Base-by-base conservation (phyloP, 2,797 vertebrate genomes). In the Lates japonicus region DNA sequence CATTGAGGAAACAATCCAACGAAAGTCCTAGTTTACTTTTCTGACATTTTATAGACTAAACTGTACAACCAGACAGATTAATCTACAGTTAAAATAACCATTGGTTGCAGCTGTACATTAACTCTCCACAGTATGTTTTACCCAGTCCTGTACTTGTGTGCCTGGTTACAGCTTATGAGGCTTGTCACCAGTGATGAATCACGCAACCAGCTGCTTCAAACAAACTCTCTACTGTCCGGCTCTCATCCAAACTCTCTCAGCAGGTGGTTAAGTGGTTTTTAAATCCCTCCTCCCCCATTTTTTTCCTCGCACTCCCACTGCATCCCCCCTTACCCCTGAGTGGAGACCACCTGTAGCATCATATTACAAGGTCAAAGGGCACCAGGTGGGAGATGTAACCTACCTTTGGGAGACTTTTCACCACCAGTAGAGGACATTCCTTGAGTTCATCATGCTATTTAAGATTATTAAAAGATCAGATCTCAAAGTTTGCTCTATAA, bases 261-360 rank as follows among this genome's bases (percentile, higher is more conserved):
- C 89, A 91, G 89, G 87, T 92, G 92, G 68, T 82, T 49, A 41
- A 74, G 71, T 70, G 76, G 67, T 25, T 70, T 59, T 7, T 37
- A 20, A 44, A 20, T 9, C 55, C 29, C 19, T 16, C 31, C 37
- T 22, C 65, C 39, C 10, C 39, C 9, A 2, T 37, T 69, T 46
- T 4, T 0, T 42, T 29, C 25, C 25, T 29, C 2, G 25, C 25
- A 29, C 25, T 29, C 25, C 25, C 25, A 29, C 25, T 29, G 25
- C 25, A 29, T 29, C 25, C 25, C 25, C 25, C 25, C 46, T 63
- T 11, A 33, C 66, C 31, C 29, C 46, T 41, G 20, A 64, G 78
- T 41, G 42, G 10, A 72, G 46, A 74, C 84, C 81, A 87, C 86
- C 84, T 88, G 71, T 74, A 54, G 80, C 70, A 10, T 84, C 48